Evolutionary conservation across 2,113 vertebrate species (phyloP).

Genomic region (Maccullochella peelii): DNA sequence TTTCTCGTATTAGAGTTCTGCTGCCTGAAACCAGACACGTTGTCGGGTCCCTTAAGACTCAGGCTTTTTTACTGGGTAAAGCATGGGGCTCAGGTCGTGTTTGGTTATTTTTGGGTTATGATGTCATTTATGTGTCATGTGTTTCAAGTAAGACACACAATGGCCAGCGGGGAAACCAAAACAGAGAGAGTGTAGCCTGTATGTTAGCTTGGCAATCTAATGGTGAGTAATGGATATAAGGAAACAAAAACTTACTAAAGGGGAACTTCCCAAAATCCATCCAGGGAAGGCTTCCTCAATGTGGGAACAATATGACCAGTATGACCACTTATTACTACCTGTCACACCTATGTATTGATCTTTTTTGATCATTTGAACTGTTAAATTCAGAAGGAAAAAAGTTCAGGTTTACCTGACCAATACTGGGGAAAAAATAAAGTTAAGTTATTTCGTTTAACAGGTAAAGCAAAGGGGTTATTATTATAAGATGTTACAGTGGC

Average conservation of each 20-base stretch:
- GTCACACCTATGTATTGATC: too few species aligned
- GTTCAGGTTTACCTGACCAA: neutral
- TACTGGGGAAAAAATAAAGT: neutral
- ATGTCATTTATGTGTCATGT: neutral
- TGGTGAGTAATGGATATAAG: neutral
- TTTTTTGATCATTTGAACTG: neutral
- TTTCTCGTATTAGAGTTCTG: neutral
- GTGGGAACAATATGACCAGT: neutral
- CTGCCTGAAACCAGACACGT: conserved; percentile 25
- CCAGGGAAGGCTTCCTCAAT: neutral
- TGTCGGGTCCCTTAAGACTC: neutral
- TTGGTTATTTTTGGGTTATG: neutral
- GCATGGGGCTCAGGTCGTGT: neutral
- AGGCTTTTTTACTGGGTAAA: neutral
- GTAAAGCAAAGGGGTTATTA: neutral
- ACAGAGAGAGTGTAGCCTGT: neutral
- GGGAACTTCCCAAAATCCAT: neutral
- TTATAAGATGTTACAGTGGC: neutral
- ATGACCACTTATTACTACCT: neutral
- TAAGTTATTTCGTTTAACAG: neutral
- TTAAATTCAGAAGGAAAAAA: neutral
- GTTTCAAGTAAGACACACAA: neutral
- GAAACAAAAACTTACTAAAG: neutral
- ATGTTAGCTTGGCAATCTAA: neutral
- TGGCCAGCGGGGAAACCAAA: neutral